A percentile compares a stretch with the other conserved stretches of the same genome.
phyloP scores from a whole-genome alignment of 2,113 vertebrate genomes.

The Manacus vitellinus region DNA sequence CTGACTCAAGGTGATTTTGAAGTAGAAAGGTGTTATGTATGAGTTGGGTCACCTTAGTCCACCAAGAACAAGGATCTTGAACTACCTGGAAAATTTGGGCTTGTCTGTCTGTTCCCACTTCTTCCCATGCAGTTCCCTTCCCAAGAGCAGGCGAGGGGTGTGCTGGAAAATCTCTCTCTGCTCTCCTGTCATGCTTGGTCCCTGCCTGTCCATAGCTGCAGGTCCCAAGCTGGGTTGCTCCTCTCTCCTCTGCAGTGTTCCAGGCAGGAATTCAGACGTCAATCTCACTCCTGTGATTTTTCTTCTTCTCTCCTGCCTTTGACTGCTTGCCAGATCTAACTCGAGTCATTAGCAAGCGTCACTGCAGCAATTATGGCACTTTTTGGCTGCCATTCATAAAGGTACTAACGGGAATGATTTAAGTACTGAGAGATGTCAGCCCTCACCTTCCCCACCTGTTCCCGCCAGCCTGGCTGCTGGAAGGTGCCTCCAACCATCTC shows the following conservation, averaged over 20 bases:
- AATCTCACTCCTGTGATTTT: neutral
- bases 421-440: slow-evolving; percentile 36
- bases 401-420: slow-evolving; percentile 42
- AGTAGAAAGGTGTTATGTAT: too few relatives aligned
- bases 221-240: neutral
- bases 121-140: neutral
- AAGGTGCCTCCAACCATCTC: neutral
- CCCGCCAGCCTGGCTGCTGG: neutral
- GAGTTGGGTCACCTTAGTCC: neutral
- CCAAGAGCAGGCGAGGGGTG: too few relatives aligned
- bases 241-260: neutral
- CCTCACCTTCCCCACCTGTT: slow-evolving; percentile 58
- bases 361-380: slow-evolving; percentile 56
- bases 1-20: neutral
- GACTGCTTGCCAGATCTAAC: slow-evolving; percentile 42
- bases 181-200: rapidly evolving
- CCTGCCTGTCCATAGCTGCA: neutral
- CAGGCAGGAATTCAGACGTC: neutral
- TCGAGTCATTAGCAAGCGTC: slow-evolving; percentile 50
- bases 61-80: neutral
- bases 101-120: neutral
- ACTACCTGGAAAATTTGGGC: neutral
- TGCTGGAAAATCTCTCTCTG: neutral
- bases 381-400: slow-evolving; percentile 63
- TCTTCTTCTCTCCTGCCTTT: neutral